Conservation (phyloP, 2,888 invertebrate species). For the Cheilosia scutellata region DNA sequence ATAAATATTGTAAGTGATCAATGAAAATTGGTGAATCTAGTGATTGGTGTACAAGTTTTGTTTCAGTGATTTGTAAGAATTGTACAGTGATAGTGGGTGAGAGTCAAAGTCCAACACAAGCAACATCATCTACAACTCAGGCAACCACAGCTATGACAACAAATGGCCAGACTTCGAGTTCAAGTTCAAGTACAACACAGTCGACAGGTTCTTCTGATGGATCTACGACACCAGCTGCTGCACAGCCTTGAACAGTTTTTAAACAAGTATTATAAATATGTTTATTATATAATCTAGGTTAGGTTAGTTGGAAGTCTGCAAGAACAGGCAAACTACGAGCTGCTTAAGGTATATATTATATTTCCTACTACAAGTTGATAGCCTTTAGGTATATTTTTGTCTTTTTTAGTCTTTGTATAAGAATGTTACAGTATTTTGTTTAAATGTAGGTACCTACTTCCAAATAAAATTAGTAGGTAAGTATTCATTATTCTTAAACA, state of each 20-base stretch:
- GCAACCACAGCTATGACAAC: background rate
- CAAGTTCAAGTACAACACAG: background rate
- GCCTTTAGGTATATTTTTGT: too few relatives aligned
- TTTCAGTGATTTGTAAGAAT: constrained; percentile 79
- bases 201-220: background rate
- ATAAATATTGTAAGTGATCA: constrained; percentile 73
- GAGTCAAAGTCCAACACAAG: constrained; percentile 3
- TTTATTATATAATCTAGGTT: too few relatives aligned
- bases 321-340: too few relatives aligned
- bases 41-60: background rate
- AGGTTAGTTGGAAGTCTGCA: too few relatives aligned
- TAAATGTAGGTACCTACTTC: too few relatives aligned
- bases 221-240: background rate
- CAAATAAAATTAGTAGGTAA: too few relatives aligned
- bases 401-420: too few relatives aligned
- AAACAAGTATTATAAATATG: background rate
- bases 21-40: background rate
- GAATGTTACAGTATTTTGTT: too few relatives aligned
- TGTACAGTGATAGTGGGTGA: constrained; percentile 78
- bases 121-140: background rate
- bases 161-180: background rate
- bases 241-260: background rate
- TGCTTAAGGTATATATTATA: too few relatives aligned
- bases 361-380: too few relatives aligned
- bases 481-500: too few relatives aligned